Conservation (phyloP, 2,888 invertebrate species). For the Spodoptera picta region DNA sequence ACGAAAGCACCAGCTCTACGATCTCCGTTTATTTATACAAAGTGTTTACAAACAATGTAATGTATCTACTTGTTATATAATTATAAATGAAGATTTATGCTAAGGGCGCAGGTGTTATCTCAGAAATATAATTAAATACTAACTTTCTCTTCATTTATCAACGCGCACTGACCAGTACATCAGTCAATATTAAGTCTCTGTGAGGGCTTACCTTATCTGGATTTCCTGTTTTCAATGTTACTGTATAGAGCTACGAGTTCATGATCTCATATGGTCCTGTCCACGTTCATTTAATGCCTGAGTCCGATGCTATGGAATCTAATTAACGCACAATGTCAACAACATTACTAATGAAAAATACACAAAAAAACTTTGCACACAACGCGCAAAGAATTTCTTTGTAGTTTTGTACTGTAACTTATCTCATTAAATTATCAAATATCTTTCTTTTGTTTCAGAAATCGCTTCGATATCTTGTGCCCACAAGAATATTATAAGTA, state of each 20-base stretch:
- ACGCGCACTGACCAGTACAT: slow-evolving; percentile 49
- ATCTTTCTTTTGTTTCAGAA: slow-evolving; percentile 84
- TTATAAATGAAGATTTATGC: slow-evolving; percentile 72
- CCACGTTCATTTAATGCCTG: slow-evolving; percentile 30
- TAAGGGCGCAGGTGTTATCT: slow-evolving; percentile 75
- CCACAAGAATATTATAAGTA: slow-evolving; percentile 84
- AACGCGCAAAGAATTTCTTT: slow-evolving; percentile 50
- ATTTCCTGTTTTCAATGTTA: slow-evolving; percentile 65
- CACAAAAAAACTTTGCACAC: slow-evolving; percentile 22
- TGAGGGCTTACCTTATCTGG: slow-evolving; percentile 67
- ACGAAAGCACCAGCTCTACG: slow-evolving; percentile 13
- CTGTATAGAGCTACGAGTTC: slow-evolving; percentile 36
- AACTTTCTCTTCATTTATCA: slow-evolving; percentile 64
- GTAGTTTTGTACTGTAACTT: slow-evolving; percentile 58
- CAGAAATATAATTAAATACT: slow-evolving; percentile 67
- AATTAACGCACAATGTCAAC: slow-evolving; percentile 42
- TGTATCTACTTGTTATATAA: slow-evolving; percentile 31
- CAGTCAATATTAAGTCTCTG: slow-evolving; percentile 42
- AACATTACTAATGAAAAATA: slow-evolving; percentile 41
- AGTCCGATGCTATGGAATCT: slow-evolving; percentile 29
- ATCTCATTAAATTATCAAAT: slow-evolving; percentile 63
- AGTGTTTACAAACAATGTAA: slow-evolving; percentile 32
- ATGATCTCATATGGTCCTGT: slow-evolving; percentile 38
- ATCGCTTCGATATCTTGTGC: slow-evolving; percentile 83
- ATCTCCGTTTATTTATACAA: slow-evolving; percentile 13